Percentiles rank a stretch among this genome's conserved stretches.
These are phyloP conservation scores for Piprites chloris DNA, from an alignment of 2,113 vertebrate genomes.

Conservation along the genomic window DNA sequence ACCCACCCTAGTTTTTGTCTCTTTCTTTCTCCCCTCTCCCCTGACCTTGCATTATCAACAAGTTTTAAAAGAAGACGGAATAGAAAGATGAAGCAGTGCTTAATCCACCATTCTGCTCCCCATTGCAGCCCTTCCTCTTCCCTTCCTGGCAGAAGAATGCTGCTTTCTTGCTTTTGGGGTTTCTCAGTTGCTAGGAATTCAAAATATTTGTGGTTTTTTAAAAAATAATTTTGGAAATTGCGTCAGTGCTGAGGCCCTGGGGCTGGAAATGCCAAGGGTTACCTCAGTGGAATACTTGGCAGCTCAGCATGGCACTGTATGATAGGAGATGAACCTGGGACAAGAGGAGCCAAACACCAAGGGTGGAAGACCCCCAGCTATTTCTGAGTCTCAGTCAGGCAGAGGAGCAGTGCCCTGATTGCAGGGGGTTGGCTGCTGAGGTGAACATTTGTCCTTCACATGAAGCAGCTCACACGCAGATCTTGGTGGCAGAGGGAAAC, in stretches of 20 bases:
- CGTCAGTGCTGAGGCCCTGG: slow-evolving; percentile 18
- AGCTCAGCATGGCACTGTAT: neutral
- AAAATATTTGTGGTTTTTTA: slow-evolving; percentile 57
- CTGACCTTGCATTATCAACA: neutral
- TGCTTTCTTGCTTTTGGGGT: slow-evolving; percentile 37
- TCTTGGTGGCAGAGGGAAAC: neutral
- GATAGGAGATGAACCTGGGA: slow-evolving; percentile 21
- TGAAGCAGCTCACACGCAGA: neutral
- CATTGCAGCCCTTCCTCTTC: neutral
- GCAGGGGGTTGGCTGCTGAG: neutral
- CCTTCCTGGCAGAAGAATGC: slow-evolving; percentile 21
- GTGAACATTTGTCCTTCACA: neutral
- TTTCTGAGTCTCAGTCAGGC: neutral
- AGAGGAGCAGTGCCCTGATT: neutral
- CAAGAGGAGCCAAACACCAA: neutral
- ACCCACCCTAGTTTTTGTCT: neutral
- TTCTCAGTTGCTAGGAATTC: slow-evolving; percentile 63
- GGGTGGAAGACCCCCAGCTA: neutral
- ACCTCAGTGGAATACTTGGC: slow-evolving; percentile 49
- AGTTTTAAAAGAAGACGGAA: neutral
- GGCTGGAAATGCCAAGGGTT: slow-evolving; percentile 50
- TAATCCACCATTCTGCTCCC: neutral
- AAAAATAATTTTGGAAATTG: slow-evolving; percentile 54
- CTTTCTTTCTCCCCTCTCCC: neutral
- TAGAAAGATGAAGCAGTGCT: neutral